Conservation (phyloP, 2,888 invertebrate species). For the Dasysyrphus tricinctus region DNA sequence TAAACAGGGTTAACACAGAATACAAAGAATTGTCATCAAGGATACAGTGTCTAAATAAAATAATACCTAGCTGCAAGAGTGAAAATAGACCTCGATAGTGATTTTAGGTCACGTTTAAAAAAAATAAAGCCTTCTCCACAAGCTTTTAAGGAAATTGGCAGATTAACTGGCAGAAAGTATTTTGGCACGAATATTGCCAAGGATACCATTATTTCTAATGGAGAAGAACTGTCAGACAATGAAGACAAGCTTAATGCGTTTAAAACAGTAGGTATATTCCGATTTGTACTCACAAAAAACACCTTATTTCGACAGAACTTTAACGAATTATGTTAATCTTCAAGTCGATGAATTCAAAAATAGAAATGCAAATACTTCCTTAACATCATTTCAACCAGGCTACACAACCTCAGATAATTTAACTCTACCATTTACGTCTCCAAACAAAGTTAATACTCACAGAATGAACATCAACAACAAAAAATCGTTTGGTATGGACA, state of each 20-base stretch:
- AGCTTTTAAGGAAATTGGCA: constrained; percentile 36
- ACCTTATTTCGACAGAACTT: neutral
- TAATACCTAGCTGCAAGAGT: too few species aligned
- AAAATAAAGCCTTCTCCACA: constrained; percentile 21
- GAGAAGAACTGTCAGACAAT: neutral
- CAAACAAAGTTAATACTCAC: neutral
- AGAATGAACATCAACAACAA: too few species aligned
- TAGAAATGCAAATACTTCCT: too few species aligned
- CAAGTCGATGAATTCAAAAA: too few species aligned
- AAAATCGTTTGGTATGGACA: too few species aligned
- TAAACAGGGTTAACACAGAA: too few species aligned
- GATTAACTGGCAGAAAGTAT: constrained; percentile 28
- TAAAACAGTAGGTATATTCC: constrained; percentile 6
- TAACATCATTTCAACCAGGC: neutral
- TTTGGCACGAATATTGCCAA: constrained; percentile 1
- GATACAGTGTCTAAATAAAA: too few species aligned
- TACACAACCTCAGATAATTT: neutral
- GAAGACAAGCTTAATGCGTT: too few species aligned
- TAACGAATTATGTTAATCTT: neutral
- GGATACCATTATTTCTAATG: neutral
- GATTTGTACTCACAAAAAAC: constrained; percentile 1
- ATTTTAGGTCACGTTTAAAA: neutral
- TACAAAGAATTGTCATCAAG: too few species aligned
- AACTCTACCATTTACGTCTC: constrained; percentile 1
- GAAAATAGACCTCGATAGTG: too few species aligned